Evolutionary conservation across 2,888 invertebrate species (phyloP).

Genomic region (Tromatobia lineatoria): DNA sequence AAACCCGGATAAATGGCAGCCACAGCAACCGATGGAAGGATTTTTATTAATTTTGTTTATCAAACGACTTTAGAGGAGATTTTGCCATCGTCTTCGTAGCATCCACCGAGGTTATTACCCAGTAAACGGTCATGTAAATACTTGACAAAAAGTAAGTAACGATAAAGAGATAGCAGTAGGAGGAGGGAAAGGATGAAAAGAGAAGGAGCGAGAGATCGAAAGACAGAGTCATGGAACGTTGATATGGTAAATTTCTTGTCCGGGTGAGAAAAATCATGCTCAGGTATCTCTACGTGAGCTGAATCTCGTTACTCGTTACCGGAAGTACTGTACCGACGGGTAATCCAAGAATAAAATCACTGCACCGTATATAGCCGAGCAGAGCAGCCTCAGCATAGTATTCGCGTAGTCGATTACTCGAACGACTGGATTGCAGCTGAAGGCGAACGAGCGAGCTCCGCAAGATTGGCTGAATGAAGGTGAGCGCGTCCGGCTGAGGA

Average conservation of each 20-base stretch:
- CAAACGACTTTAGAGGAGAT: background rate
- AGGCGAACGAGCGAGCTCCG: conserved; percentile 16
- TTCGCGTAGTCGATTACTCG: conserved; percentile 47
- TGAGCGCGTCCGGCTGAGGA: conserved; percentile 36
- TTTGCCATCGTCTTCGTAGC: conserved; percentile 23
- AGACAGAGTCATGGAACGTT: conserved; percentile 17
- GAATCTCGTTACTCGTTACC: conserved; percentile 51
- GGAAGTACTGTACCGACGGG: conserved; percentile 36
- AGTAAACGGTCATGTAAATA: conserved; percentile 52
- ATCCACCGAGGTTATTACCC: conserved; percentile 34
- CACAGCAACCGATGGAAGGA: background rate
- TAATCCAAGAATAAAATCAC: conserved; percentile 11
- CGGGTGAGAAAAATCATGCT: conserved; percentile 45
- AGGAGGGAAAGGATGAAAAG: background rate
- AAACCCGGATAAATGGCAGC: conserved; percentile 4
- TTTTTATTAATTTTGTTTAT: background rate
- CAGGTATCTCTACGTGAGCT: conserved; percentile 31
- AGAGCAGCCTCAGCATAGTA: background rate
- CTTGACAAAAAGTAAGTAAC: conserved; percentile 33
- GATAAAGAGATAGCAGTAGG: conserved; percentile 15
- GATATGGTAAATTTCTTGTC: conserved; percentile 51
- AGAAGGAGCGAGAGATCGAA: background rate
- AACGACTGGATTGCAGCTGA: conserved; percentile 44
- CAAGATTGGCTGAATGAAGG: conserved; percentile 46
- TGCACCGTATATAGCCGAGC: background rate